phyloP scores from a whole-genome alignment of 2,888 invertebrate genomes.

The Agonopterix alstromeriana region DNA sequence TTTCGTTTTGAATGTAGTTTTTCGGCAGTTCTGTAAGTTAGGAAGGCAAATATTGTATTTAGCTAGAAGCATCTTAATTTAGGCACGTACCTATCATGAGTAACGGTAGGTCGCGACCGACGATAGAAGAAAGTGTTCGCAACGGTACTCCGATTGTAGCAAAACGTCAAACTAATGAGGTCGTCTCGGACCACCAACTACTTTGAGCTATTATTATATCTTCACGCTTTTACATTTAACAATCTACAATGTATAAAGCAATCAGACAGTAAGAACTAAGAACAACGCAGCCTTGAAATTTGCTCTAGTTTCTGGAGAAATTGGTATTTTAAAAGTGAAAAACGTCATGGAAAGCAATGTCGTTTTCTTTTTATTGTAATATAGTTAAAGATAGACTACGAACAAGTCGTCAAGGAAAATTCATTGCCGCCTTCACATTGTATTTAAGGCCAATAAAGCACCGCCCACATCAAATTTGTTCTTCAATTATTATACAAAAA shows the following conservation, averaged over 20 bases:
- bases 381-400: no score
- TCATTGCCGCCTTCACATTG: slow-evolving; percentile 1
- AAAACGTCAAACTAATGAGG: slow-evolving; percentile 46
- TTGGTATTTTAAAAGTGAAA: no score
- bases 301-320: no score
- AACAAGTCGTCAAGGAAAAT: no score
- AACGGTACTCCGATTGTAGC: slow-evolving; percentile 43
- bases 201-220: not conserved
- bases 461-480: slow-evolving; percentile 1
- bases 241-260: no score
- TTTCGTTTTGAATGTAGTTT: no score
- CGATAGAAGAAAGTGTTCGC: slow-evolving; percentile 43
- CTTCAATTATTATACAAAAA: slow-evolving; percentile 1
- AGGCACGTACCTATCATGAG: slow-evolving; percentile 5
- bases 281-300: no score
- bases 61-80: not conserved
- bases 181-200: slow-evolving; percentile 24
- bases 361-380: no score
- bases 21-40: no score
- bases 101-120: slow-evolving; percentile 21
- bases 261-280: no score
- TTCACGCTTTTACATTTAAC: not conserved
- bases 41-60: no score
- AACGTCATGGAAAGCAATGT: no score
- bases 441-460: slow-evolving; percentile 10